A percentile compares a stretch with the other conserved stretches of the same genome.
Conservation (phyloP, 2,797 vertebrate species). For the Vipera ursinii region DNA sequence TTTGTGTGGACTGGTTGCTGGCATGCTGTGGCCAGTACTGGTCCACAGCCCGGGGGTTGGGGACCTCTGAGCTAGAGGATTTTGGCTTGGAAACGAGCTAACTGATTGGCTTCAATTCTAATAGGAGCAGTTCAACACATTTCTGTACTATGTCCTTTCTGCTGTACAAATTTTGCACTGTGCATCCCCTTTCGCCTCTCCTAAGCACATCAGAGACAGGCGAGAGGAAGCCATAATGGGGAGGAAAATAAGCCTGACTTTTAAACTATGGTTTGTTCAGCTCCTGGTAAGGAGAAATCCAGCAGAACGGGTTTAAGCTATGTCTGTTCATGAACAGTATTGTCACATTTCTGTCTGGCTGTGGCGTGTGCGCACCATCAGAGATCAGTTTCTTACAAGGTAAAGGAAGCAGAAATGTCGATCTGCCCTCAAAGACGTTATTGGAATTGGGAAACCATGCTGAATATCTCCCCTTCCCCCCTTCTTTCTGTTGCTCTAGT, state of each 20-base stretch:
- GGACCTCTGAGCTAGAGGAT: neutral
- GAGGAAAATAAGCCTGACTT: neutral
- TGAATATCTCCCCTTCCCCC: neutral
- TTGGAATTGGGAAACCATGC: neutral
- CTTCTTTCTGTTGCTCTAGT: neutral
- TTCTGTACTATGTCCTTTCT: neutral
- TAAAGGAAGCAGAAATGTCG: neutral
- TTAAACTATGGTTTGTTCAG: neutral
- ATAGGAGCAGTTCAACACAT: neutral
- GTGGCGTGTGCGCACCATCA: no score
- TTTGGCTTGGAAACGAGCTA: neutral
- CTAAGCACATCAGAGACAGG: neutral
- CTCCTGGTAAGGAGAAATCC: no score
- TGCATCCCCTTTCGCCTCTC: neutral
- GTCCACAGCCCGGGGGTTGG: no score
- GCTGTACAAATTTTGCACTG: neutral
- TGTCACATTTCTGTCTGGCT: neutral
- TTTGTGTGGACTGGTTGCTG: no score
- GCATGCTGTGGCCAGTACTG: no score
- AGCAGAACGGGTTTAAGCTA: neutral
- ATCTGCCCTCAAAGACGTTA: neutral
- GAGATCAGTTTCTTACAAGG: neutral
- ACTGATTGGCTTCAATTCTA: neutral
- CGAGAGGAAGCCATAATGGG: neutral
- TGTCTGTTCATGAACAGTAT: neutral